Base-by-base conservation (phyloP, 2,113 vertebrate genomes). In the Labrus mixtus region DNA sequence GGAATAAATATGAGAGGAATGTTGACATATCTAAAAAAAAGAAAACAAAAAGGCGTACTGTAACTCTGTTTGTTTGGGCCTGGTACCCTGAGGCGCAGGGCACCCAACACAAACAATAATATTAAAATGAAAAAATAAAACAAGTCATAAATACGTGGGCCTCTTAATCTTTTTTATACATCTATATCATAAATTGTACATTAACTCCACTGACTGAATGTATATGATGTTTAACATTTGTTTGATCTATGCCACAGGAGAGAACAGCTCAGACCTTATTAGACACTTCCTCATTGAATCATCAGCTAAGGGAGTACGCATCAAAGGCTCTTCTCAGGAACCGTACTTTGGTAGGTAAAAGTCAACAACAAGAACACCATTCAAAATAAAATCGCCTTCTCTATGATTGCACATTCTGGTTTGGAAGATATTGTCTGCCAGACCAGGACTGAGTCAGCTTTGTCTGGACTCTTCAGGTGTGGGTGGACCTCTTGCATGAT, bases 221-320 rank as follows among this genome's bases (percentile, higher is more conserved):
- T 10, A 1, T n/a, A 37, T n/a, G 3, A 45, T 50, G 2, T 51
- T 33, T 19, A 17, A 48, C 15, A 48, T 22, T 70, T 70, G 19
- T 48, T 15, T 1, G 74, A 0, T 59, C 76, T 2, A 17, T 67
- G 7, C 16, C 46, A 73, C 82, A 92, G 91, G 78, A 51, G 86
- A 94, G 0, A 92, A 91, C 9, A 33, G 77, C 63, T 63, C 82
- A 61, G 94, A 96, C 56, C 50, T 90, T 0, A 39, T 97, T 77
- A 93, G 95, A 65, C 96, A 98, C 84, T 98, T 97, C 87, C 95
- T 98, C 25, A 95, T 98, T 8, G 96, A 98, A 84, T 97, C 96
- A 3, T 97, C 97, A 0, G 86, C 96, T 56, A 97, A 95, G 84
- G 97, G 97, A 0, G 96, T 98, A 10, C 96, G 94, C 39, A 73